A percentile compares a stretch with the other conserved stretches of the same genome.
Evolutionary conservation across 1,140 invertebrate species (phyloP).

Genomic region (Magallana gigas): DNA sequence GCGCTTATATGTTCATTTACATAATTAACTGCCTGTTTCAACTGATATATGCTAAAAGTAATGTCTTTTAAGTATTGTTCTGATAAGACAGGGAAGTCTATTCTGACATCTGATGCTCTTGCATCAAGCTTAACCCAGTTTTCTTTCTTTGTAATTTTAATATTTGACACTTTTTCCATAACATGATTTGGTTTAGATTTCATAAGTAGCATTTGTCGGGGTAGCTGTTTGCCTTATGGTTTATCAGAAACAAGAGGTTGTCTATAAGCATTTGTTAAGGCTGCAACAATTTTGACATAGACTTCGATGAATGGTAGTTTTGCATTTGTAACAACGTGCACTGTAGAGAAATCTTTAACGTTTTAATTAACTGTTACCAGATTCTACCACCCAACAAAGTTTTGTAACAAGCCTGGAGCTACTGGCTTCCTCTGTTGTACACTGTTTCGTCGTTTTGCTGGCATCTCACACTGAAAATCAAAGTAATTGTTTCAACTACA

Average conservation of each 20-base stretch:
- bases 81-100: conserved; percentile 2
- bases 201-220: background rate
- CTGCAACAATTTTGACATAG: too few relatives aligned
- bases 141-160: background rate
- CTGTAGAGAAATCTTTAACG: too few relatives aligned
- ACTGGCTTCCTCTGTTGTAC: too few relatives aligned
- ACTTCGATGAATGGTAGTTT: too few relatives aligned
- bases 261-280: background rate
- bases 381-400: too few relatives aligned
- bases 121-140: too few relatives aligned
- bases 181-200: conserved; percentile 1
- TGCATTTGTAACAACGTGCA: too few relatives aligned
- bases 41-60: background rate
- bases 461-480: too few relatives aligned
- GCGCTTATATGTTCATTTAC: background rate
- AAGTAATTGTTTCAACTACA: too few relatives aligned
- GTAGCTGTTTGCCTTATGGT: background rate
- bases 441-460: too few relatives aligned
- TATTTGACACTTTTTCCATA: background rate
- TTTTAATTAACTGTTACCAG: too few relatives aligned
- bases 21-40: background rate
- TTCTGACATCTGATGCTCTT: background rate
- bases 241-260: background rate
- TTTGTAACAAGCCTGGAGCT: too few relatives aligned
- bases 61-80: background rate